Conservation (phyloP, 2,113 vertebrate species). For the Ophiodon elongatus region DNA sequence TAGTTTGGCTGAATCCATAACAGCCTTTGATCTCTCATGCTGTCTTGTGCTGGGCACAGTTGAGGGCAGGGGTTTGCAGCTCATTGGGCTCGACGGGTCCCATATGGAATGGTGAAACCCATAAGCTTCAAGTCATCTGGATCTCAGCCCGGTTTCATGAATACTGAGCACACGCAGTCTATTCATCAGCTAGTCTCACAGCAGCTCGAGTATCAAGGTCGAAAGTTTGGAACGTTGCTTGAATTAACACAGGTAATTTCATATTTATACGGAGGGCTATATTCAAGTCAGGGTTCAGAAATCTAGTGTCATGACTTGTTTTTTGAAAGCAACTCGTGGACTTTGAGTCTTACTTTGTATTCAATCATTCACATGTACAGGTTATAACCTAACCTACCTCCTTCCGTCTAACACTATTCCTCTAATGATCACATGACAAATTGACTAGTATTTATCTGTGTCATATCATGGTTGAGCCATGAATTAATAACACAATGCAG, state of each 20-base stretch:
- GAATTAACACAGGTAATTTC: conserved; percentile 58
- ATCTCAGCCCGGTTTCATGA: conserved; percentile 53
- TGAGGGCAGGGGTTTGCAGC: conserved; percentile 47
- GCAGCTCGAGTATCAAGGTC: conserved; percentile 60
- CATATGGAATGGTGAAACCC: conserved; percentile 55
- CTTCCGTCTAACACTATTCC: background rate
- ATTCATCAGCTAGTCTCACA: conserved; percentile 63
- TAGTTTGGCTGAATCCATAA: conserved; percentile 27
- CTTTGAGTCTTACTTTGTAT: conserved; percentile 2
- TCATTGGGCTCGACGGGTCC: conserved; percentile 53
- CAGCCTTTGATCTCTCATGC: conserved; percentile 64
- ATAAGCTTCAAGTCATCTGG: conserved; percentile 48
- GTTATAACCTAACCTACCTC: background rate
- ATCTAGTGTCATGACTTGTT: conserved; percentile 11
- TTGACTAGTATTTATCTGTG: background rate
- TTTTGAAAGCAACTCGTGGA: background rate
- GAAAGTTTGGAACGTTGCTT: conserved; percentile 42
- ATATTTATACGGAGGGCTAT: conserved; percentile 38
- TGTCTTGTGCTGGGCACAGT: conserved; percentile 50
- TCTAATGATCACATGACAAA: background rate
- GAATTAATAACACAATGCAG: background rate
- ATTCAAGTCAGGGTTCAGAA: conserved; percentile 40
- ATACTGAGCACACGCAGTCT: conserved; percentile 48
- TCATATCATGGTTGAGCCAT: conserved; percentile 1
- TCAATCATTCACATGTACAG: background rate